These are phyloP conservation scores for Apis cerana DNA, from an alignment of 1,140 invertebrate genomes.

Conservation along the genomic window DNA sequence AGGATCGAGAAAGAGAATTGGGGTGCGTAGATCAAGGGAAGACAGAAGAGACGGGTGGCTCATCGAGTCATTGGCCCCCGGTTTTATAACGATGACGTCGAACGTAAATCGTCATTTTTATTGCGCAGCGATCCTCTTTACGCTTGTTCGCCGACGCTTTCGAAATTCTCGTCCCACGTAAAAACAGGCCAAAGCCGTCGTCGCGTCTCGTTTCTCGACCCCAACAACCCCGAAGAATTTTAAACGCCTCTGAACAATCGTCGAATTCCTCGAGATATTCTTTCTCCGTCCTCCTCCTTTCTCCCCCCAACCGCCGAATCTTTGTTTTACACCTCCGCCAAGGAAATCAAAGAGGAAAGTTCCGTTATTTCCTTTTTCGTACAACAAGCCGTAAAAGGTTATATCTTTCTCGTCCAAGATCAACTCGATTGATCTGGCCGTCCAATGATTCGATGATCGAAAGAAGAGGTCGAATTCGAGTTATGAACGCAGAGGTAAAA, in stretches of 20 bases:
- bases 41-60: conserved; percentile 6
- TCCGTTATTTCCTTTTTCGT: neutral
- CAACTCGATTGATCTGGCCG: neutral
- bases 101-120: conserved; percentile 71
- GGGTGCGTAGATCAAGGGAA: conserved; percentile 35
- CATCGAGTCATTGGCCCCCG: conserved; percentile 65
- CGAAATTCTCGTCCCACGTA: conserved; percentile 41
- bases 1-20: conserved; percentile 2
- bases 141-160: conserved; percentile 14
- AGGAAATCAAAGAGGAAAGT: neutral
- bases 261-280: neutral
- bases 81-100: conserved; percentile 54
- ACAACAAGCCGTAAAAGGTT: neutral
- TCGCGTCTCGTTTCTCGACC: conserved; percentile 9
- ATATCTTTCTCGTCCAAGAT: neutral
- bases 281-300: too few species aligned
- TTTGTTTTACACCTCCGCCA: neutral
- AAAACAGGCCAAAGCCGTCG: neutral
- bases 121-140: conserved; percentile 33
- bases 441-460: conserved; percentile 16
- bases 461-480: too few species aligned
- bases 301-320: too few species aligned
- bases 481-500: too few species aligned
- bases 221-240: neutral
- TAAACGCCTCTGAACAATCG: neutral